Evolutionary conservation across 2,113 vertebrate genomes (phyloP), one percentile per base, ranked within the genome.

Genomic region (Polypterus bichir): DNA sequence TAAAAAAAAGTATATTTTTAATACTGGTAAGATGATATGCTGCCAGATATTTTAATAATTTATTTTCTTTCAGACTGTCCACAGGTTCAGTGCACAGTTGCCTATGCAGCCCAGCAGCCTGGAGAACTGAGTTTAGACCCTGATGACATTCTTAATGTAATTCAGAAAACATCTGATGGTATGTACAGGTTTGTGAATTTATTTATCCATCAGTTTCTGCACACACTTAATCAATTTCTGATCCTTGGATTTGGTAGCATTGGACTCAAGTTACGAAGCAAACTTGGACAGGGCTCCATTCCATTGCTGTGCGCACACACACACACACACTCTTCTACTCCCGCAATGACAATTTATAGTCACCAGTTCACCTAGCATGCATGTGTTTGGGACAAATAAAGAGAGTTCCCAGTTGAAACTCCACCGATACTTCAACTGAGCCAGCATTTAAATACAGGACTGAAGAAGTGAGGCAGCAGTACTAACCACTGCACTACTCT

Each of bases 141-240:
- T 5, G 66, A 51, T 44, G 71, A 70, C 48, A 52, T 68, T 47
- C 47, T 66, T 46, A 73, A 57, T 48, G 46, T 68, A 46, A 62
- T 64, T 49, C 66, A 66, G 47, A 73, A 66, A 62, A 65, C 64
- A 9, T 8, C 58, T 65, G 64, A 65, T 48, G 64, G 64, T 65
- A 45, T 5, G 64, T 52, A 27, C 27, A 46, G 10, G 4, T n/a
- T 27, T 27, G 10, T 4, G 27, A 55, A 1, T 5, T 4, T 55
- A n/a, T 27, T 55, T 55, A n/a, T 4, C 54, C 27, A n/a, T 55
- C 27, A 10, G 54, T 5, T n/a, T 55, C 54, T 55, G 10, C 10
- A 55, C 54, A 10, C 54, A 4, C 10, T 27, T 55, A 1, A 4
- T 55, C 54, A n/a, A n/a, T 55, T 10, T 55, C 54, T n/a, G 54